These are phyloP conservation scores for Acronicta leporina DNA, from an alignment of 2,888 invertebrate genomes.

Conservation along the genomic window DNA sequence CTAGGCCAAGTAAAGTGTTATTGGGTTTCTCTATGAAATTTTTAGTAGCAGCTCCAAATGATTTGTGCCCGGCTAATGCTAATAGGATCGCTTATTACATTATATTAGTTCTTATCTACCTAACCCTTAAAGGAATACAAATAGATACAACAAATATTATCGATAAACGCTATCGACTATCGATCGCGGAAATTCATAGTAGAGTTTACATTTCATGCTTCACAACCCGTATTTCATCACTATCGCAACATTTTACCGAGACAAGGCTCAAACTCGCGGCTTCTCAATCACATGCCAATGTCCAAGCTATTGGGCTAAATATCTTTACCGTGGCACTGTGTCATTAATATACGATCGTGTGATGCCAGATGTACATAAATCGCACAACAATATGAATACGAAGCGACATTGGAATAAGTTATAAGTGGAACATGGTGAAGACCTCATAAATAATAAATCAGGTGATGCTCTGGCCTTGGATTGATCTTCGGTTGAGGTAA, in stretches of 20 bases:
- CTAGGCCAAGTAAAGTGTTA: too few relatives aligned
- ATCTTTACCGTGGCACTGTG: background rate
- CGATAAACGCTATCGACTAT: too few relatives aligned
- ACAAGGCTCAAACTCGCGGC: background rate
- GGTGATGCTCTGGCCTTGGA: slow-evolving; percentile 29
- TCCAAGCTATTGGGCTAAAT: slow-evolving; percentile 10
- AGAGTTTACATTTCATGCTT: background rate
- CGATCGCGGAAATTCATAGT: too few relatives aligned
- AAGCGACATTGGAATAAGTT: slow-evolving; percentile 39
- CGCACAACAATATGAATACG: slow-evolving; percentile 34
- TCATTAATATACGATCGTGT: slow-evolving; percentile 46
- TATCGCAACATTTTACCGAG: background rate
- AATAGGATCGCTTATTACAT: too few relatives aligned
- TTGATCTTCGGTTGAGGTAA: background rate
- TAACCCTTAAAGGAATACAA: too few relatives aligned
- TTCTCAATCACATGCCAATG: slow-evolving; percentile 11
- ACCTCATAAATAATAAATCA: slow-evolving; percentile 50
- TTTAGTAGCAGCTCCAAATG: too few relatives aligned
- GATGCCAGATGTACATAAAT: slow-evolving; percentile 45
- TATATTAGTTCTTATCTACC: too few relatives aligned
- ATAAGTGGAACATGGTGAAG: slow-evolving; percentile 42
- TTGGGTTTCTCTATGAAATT: too few relatives aligned
- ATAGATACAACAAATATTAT: too few relatives aligned
- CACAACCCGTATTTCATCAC: background rate
- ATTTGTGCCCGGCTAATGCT: too few relatives aligned